A percentile compares a stretch with the other conserved stretches of the same genome.
These are phyloP conservation scores for Chlorodrepanis virens DNA, from an alignment of 2,113 vertebrate genomes.

Conservation along the genomic window DNA sequence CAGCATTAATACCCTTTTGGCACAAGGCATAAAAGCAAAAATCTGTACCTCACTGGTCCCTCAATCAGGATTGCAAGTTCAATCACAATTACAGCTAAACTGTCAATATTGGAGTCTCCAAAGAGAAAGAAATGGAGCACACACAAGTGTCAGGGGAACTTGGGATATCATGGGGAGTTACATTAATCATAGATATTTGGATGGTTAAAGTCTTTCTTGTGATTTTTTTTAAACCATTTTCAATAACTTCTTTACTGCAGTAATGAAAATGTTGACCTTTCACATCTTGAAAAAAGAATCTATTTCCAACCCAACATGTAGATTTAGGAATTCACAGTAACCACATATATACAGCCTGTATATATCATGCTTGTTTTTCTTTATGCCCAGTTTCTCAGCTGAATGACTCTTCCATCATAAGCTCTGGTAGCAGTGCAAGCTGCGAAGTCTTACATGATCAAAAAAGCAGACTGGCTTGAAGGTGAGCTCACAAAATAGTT, in stretches of 20 bases:
- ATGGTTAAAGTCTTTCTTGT: neutral
- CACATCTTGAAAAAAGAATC: neutral
- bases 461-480: neutral
- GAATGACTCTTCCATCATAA: constrained; percentile 9
- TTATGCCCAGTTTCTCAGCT: neutral
- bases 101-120: neutral
- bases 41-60: neutral
- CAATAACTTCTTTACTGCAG: neutral
- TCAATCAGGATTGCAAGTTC: neutral
- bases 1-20: neutral
- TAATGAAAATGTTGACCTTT: neutral
- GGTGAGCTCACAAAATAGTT: neutral
- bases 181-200: neutral
- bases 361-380: neutral
- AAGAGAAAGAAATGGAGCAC: neutral
- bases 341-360: neutral
- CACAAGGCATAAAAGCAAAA: neutral
- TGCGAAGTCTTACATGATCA: neutral
- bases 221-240: neutral
- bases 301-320: neutral
- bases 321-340: neutral
- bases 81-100: neutral
- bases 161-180: neutral
- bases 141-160: neutral
- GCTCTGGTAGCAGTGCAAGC: neutral